phyloP scores from a whole-genome alignment of 2,113 vertebrate genomes.

The Corydoras maculifer region DNA sequence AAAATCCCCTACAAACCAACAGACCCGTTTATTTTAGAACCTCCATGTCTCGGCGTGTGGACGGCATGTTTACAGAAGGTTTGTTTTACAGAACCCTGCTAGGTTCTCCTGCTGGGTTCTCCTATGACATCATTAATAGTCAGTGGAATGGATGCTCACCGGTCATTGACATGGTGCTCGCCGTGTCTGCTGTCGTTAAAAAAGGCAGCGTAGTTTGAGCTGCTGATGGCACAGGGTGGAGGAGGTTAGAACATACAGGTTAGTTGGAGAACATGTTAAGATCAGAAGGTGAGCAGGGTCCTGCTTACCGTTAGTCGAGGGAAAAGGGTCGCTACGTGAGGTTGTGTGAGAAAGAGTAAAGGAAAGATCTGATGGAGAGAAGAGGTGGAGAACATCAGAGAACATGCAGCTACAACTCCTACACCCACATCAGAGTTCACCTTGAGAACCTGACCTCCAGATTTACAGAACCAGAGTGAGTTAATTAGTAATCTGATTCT shows the following conservation, averaged over 20 bases:
- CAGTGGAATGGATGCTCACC: too few species aligned
- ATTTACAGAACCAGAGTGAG: too few species aligned
- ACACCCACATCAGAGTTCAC: background rate
- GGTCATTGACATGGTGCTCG: background rate
- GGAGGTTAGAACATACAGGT: constrained; percentile 16
- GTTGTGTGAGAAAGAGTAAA: constrained; percentile 37
- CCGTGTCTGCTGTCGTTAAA: constrained; percentile 1
- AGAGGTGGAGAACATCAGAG: constrained; percentile 40
- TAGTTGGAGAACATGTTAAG: background rate
- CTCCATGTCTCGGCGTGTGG: too few species aligned
- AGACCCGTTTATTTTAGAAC: too few species aligned
- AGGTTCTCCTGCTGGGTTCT: too few species aligned
- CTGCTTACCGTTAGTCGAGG: constrained; percentile 37
- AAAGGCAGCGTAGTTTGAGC: constrained; percentile 12
- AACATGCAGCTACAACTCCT: constrained; percentile 27
- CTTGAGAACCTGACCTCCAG: too few species aligned
- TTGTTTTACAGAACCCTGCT: too few species aligned
- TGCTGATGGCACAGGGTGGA: constrained; percentile 16
- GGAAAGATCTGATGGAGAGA: constrained; percentile 49
- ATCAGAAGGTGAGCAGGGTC: background rate
- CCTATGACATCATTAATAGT: too few species aligned
- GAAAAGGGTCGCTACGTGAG: constrained; percentile 32
- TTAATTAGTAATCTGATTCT: too few species aligned
- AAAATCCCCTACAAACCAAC: too few species aligned
- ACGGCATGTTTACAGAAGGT: too few species aligned